Evolutionary conservation across 2,888 invertebrate species (phyloP), one percentile per base, ranked within the genome.

Genomic region (Thumatha senex): DNA sequence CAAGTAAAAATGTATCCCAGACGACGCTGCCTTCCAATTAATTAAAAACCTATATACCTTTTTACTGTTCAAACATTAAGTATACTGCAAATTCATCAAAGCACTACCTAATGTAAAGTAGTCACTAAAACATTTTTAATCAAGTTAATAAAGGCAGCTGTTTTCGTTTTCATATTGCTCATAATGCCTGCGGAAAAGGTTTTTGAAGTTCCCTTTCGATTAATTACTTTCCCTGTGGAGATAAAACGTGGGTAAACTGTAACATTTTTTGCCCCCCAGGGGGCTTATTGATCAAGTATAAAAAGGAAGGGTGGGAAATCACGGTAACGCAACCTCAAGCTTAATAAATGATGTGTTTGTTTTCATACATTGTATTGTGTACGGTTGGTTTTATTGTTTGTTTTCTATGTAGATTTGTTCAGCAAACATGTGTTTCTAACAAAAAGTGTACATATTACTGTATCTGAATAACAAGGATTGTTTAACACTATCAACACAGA

Each of bases 191-290:
- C 60, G 56, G 65, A 63, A 72, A 67, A 70, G 70, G 73, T 73
- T 72, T 80, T 80, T 77, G 76, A 81, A 79, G 74, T 77, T 72
- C 67, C 65, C 67, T 75, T 74, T 72, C 70, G 77, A 76, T 76
- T 83, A 82, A 84, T 84, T 84, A 81, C 74, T 72, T 64, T 61
- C 68, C 74, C 72, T 61, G 68, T 52, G 70, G 75, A 71, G 75
- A 72, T 69, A 62, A 63, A 72, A 70, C 65, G 68, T 70, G 62
- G 64, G 65, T 68, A 70, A 67, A 58, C 64, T 63, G 64, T 70
- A 78, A 69, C 67, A 77, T 80, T 82, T 81, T 81, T 76, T 65
- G 62, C 68, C 58, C 72, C 65, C 58, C 68, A 55, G 76, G 76
- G 71, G 63, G 63, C 70, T 66, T 70, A 79, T 80, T 77, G 79